Evolutionary conservation across 37 sponge, comb jelly and placozoan genomes (phyloP).

Genomic region (Petrosia ficiformis): DNA sequence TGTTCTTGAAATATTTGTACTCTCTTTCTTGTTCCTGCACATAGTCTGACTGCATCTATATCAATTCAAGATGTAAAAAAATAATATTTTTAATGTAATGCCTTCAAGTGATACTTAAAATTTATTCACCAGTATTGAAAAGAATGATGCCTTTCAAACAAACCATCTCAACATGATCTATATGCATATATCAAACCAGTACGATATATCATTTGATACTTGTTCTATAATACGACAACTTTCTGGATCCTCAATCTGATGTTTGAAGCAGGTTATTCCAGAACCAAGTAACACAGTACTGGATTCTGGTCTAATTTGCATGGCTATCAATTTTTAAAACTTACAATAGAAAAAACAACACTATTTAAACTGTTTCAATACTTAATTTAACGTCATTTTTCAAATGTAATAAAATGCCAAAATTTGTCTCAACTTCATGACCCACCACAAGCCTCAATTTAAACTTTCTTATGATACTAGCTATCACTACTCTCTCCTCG

Average conservation of each 20-base stretch:
- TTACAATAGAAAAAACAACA: no score
- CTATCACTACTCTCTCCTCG: no score
- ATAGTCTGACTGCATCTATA: conserved; percentile 58
- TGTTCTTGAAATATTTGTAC: conserved; percentile 76
- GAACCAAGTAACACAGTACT: conserved; percentile 57
- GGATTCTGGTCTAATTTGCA: conserved; percentile 61
- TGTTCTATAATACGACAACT: conserved; percentile 52
- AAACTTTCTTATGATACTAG: no score
- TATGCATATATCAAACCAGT: conserved; percentile 74
- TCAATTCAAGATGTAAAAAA: neutral
- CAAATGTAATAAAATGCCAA: conserved; percentile 5
- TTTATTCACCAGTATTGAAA: conserved; percentile 86
- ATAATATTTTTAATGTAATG: neutral
- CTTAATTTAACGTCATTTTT: conserved; percentile 47
- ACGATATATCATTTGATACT: conserved; percentile 74
- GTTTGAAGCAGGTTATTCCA: conserved; percentile 51
- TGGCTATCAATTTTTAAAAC: no score
- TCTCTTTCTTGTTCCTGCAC: conserved; percentile 52
- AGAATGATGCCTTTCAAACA: conserved; percentile 82
- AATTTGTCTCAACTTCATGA: conserved; percentile 22
- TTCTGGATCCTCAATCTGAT: conserved; percentile 71
- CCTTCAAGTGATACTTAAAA: no score
- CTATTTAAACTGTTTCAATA: no score
- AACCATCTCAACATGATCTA: conserved; percentile 85
- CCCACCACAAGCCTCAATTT: conserved; percentile 12